Evolutionary conservation across 2,888 invertebrate genomes (phyloP).

Genomic region (Lycaena phlaeas): DNA sequence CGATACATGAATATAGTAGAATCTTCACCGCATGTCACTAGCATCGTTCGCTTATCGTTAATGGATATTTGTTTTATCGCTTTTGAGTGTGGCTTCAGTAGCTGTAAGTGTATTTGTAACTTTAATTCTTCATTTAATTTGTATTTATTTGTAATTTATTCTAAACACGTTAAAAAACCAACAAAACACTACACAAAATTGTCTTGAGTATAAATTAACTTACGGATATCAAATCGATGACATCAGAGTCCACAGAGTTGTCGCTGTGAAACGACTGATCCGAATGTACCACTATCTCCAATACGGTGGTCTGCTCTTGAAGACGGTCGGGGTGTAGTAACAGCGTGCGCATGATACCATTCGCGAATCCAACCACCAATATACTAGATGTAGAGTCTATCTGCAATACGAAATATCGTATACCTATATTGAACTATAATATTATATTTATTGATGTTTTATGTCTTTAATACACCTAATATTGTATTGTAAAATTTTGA

Average conservation of each 20-base stretch:
- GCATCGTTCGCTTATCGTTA: conserved; percentile 67
- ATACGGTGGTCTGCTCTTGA: conserved; percentile 24
- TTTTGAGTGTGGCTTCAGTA: conserved; percentile 79
- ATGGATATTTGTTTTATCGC: conserved; percentile 75
- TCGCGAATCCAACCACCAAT: conserved; percentile 78
- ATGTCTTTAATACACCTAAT: too few relatives aligned
- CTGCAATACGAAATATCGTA: conserved; percentile 33
- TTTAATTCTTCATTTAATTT: too few relatives aligned
- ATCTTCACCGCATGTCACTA: conserved; percentile 80
- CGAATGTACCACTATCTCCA: conserved; percentile 47
- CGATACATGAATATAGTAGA: conserved; percentile 78
- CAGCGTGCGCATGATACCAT: conserved; percentile 78
- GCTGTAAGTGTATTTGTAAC: too few relatives aligned
- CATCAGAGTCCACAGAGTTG: conserved; percentile 39
- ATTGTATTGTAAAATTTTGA: too few relatives aligned
- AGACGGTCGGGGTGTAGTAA: conserved; percentile 46
- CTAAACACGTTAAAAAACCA: too few relatives aligned
- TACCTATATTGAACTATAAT: too few relatives aligned
- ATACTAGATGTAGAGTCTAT: conserved; percentile 77
- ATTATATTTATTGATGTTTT: too few relatives aligned
- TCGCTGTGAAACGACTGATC: conserved; percentile 51
- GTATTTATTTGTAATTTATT: too few relatives aligned
- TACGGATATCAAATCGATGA: conserved; percentile 51
- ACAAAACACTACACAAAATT: too few relatives aligned
- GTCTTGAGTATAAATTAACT: too few relatives aligned